These are phyloP conservation scores for Lacerta bilineata DNA, from an alignment of 2,797 vertebrate genomes.

Conservation along the genomic window DNA sequence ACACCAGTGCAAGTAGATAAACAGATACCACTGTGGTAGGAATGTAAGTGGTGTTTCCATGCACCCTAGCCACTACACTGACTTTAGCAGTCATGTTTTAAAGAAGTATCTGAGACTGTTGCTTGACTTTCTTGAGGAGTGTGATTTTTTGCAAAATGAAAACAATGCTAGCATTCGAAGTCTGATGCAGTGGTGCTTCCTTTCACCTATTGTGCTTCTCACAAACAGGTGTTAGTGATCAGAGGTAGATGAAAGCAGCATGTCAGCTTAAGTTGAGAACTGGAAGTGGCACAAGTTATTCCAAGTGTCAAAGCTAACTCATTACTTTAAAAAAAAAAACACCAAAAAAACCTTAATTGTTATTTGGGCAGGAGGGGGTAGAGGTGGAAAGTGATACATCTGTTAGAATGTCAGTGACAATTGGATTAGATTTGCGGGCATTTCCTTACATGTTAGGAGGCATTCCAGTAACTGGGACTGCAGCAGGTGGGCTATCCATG, in stretches of 20 bases:
- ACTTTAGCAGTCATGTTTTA: constrained; percentile 18
- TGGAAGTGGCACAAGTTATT: constrained; percentile 61
- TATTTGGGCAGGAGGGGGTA: constrained; percentile 53
- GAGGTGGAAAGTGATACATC: constrained; percentile 54
- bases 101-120: constrained; percentile 12
- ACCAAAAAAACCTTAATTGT: constrained; percentile 52
- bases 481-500: background rate
- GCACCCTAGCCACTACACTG: no score
- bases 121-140: background rate
- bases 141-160: constrained; percentile 32
- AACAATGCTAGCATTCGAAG: constrained; percentile 49
- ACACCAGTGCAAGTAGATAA: no score
- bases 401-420: constrained; percentile 34
- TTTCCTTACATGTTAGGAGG: constrained; percentile 28
- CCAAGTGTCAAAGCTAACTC: constrained; percentile 58
- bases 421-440: constrained; percentile 55
- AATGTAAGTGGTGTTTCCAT: no score
- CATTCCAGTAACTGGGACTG: constrained; percentile 31
- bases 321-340: constrained; percentile 5
- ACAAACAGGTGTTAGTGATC: constrained; percentile 61
- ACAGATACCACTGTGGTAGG: no score
- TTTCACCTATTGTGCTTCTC: constrained; percentile 56
- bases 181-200: constrained; percentile 22
- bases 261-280: constrained; percentile 66
- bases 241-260: constrained; percentile 49